A percentile compares a stretch with the other conserved stretches of the same genome.
Evolutionary conservation across 2,888 invertebrate genomes (phyloP).

Genomic region (Amphipoea oculea): DNA sequence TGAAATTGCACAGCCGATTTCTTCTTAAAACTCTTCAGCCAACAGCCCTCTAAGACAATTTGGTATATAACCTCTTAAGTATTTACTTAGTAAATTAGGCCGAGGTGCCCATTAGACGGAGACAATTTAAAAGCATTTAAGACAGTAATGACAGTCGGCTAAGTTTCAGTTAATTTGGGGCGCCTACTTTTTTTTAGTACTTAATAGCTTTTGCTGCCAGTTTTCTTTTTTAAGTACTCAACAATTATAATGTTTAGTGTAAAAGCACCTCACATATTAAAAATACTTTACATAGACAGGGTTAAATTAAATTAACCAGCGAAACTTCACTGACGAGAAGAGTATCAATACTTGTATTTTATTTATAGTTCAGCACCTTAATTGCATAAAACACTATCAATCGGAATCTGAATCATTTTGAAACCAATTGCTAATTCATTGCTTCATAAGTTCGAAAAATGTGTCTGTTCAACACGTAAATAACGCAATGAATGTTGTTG

Average conservation of each 20-base stretch:
- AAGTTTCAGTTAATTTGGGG: slow-evolving; percentile 50
- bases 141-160: slow-evolving; percentile 37
- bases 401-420: too few relatives aligned
- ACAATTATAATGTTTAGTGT: not conserved
- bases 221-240: not conserved
- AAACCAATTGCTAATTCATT: too few relatives aligned
- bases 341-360: not conserved
- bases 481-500: too few relatives aligned
- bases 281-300: not conserved
- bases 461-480: too few relatives aligned
- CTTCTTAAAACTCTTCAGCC: not conserved
- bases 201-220: slow-evolving; percentile 7
- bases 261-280: not conserved
- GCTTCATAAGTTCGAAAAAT: too few relatives aligned
- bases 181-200: slow-evolving; percentile 13
- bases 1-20: too few relatives aligned
- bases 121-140: slow-evolving; percentile 62
- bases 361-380: too few relatives aligned
- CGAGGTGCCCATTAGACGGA: slow-evolving; percentile 32
- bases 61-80: not conserved
- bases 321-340: not conserved
- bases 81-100: slow-evolving; percentile 38
- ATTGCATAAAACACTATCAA: too few relatives aligned
- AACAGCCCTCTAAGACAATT: not conserved
- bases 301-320: not conserved